phyloP scores from a whole-genome alignment of 2,888 invertebrate species.

The Unio delphinus region DNA sequence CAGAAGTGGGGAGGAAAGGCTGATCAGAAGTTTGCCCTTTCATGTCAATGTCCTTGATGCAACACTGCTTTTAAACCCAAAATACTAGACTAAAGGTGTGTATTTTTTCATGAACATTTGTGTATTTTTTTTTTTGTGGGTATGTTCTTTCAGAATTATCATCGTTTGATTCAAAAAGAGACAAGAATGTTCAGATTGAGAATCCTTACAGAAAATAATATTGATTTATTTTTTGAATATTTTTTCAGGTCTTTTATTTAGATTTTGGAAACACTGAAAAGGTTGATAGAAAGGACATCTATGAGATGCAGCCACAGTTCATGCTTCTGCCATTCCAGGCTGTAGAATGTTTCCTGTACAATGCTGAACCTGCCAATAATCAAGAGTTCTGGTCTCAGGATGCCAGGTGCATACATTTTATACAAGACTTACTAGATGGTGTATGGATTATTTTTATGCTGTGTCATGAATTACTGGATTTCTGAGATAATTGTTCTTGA shows the following conservation, averaged over 20 bases:
- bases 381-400: constrained; percentile 63
- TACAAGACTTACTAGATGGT: no score
- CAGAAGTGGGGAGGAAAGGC: no score
- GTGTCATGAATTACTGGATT: no score
- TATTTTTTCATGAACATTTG: not conserved
- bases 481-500: no score
- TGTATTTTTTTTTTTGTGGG: not conserved
- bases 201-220: not conserved
- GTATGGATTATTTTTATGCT: no score
- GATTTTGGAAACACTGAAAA: constrained; percentile 90
- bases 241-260: constrained; percentile 80
- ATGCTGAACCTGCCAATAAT: constrained; percentile 76
- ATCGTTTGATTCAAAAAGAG: not conserved
- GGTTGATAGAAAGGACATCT: constrained; percentile 79
- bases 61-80: no score
- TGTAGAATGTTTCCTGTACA: constrained; percentile 87
- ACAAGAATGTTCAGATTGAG: not conserved
- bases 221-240: not conserved
- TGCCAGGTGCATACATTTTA: constrained; percentile 69
- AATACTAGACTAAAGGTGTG: no score
- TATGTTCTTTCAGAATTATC: not conserved
- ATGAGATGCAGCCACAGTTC: constrained; percentile 82
- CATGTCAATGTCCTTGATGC: no score
- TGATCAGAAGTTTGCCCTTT: no score
- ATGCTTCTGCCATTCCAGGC: constrained; percentile 85